These are phyloP conservation scores for Hapalemur alaotrensis DNA, from an alignment of 2,797 vertebrate species.

Conservation along the genomic window DNA sequence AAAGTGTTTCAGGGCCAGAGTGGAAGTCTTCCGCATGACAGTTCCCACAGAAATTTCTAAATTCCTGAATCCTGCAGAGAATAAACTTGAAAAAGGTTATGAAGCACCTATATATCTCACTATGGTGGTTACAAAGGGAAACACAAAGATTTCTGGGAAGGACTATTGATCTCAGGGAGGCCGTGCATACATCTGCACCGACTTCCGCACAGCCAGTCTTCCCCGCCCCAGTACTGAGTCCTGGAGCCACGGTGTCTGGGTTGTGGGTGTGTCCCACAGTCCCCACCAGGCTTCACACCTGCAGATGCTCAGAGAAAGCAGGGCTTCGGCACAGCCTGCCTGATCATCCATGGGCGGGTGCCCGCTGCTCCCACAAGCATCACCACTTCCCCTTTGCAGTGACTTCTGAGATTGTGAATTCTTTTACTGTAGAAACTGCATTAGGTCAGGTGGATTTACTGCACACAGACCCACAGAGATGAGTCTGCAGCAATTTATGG, in stretches of 20 bases:
- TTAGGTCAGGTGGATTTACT: not conserved
- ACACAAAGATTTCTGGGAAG: not conserved
- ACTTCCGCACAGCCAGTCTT: not conserved
- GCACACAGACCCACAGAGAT: too few relatives aligned
- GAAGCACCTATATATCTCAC: not conserved
- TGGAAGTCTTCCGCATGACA: not conserved
- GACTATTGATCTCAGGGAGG: not conserved
- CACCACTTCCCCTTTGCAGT: rapidly evolving
- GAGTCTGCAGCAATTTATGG: not conserved
- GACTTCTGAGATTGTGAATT: not conserved
- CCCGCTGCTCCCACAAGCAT: not conserved
- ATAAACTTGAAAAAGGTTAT: not conserved
- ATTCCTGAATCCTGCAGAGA: not conserved
- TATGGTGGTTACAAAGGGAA: not conserved
- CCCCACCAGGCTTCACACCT: not conserved
- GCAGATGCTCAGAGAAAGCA: not conserved
- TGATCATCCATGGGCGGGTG: too few relatives aligned
- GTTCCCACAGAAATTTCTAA: not conserved
- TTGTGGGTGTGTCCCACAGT: not conserved
- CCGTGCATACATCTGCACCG: rapidly evolving
- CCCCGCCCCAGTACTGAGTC: not conserved
- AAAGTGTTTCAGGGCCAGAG: not conserved
- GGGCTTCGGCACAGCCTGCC: not conserved
- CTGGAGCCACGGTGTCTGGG: not conserved
- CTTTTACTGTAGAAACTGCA: not conserved